phyloP scores from a whole-genome alignment of 2,888 invertebrate genomes.

The Caenorhabditis japonica region DNA sequence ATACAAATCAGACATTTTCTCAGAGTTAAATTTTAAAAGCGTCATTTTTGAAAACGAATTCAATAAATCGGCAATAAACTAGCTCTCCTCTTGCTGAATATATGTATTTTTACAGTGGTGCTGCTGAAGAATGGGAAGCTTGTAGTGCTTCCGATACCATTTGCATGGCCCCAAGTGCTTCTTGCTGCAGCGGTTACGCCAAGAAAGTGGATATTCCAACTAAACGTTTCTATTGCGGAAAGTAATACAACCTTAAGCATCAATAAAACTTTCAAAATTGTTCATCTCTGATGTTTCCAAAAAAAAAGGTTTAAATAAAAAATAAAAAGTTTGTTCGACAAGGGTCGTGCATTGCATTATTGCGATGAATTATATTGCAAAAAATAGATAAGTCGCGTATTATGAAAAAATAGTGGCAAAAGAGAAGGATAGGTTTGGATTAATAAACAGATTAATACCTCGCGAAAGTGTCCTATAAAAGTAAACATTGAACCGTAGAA shows the following conservation, averaged over 20 bases:
- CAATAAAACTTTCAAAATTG: neutral
- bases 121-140: no score
- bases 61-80: no score
- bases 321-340: neutral
- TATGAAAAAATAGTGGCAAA: no score
- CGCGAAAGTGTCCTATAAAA: slow-evolving; percentile 1
- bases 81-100: no score
- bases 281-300: neutral
- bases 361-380: neutral
- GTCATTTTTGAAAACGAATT: no score
- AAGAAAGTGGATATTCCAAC: slow-evolving; percentile 31
- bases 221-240: slow-evolving; percentile 39
- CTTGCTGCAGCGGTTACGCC: slow-evolving; percentile 29
- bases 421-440: slow-evolving; percentile 4
- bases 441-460: slow-evolving; percentile 4
- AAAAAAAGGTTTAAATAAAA: neutral
- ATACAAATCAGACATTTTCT: no score
- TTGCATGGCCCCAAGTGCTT: slow-evolving; percentile 25
- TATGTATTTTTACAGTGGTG: no score
- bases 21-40: no score
- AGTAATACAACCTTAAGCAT: slow-evolving; percentile 7
- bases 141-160: slow-evolving; percentile 38
- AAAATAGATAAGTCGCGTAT: slow-evolving; percentile 13
- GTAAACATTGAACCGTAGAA: no score
- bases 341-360: slow-evolving; percentile 3